Conservation (phyloP, 2,113 vertebrate species). For the Opisthocomus hoazin region DNA sequence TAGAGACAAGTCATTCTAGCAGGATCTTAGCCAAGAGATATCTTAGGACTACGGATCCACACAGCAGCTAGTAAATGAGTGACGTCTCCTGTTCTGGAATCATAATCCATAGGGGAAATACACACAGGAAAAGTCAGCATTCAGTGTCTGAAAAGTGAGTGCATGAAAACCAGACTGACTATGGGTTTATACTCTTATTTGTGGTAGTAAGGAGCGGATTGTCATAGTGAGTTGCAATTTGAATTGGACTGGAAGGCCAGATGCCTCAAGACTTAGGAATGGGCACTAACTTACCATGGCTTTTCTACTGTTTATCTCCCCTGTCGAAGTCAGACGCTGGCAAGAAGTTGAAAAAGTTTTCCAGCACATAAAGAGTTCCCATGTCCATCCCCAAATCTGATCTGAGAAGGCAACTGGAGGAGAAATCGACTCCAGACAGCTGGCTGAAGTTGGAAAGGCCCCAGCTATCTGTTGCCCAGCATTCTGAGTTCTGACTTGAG, state of each 20-base stretch:
- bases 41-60: background rate
- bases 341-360: background rate
- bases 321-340: background rate
- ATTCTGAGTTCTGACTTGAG: background rate
- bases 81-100: background rate
- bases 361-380: background rate
- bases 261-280: background rate
- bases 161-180: background rate
- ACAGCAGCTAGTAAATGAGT: background rate
- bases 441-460: background rate
- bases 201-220: background rate
- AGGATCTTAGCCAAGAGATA: constrained; percentile 7
- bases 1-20: background rate
- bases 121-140: background rate
- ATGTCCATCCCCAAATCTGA: background rate
- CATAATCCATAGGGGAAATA: background rate
- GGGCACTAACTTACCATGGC: background rate
- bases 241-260: background rate
- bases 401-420: background rate
- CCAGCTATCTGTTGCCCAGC: background rate
- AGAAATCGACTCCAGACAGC: background rate
- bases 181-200: background rate
- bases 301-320: background rate
- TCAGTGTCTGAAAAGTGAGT: background rate
- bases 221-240: background rate